Evolutionary conservation across 2,888 invertebrate genomes (phyloP).

Genomic region (Caenorhabditis macrosperma): DNA sequence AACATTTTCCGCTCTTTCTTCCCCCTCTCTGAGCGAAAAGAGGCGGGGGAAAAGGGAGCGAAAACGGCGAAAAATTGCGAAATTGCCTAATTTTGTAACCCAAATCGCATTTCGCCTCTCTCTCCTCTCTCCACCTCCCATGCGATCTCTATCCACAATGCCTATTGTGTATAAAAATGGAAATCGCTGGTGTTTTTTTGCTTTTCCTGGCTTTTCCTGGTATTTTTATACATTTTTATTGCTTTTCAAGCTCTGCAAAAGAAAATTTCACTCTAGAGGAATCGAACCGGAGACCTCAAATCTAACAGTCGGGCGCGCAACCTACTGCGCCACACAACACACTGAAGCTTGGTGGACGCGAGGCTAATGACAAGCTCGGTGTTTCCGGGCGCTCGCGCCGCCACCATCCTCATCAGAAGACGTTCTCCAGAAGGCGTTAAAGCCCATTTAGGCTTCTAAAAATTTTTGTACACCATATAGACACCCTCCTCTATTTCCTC

Average conservation of each 20-base stretch:
- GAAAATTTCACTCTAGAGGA: no score
- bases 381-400: no score
- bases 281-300: no score
- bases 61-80: background rate
- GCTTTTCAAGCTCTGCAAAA: background rate
- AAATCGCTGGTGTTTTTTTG: background rate
- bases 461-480: no score
- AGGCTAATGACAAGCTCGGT: no score
- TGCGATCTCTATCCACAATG: conserved; percentile 18
- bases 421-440: no score
- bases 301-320: no score
- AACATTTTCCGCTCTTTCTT: background rate
- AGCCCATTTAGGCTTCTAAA: no score
- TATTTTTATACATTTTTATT: background rate
- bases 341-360: no score
- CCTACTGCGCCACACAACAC: no score
- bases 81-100: conserved; percentile 55
- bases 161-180: conserved; percentile 15
- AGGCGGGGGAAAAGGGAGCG: background rate
- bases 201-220: background rate
- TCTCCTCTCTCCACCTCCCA: background rate
- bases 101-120: conserved; percentile 38
- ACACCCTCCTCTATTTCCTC: no score
- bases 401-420: no score
- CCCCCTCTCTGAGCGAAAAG: background rate